Percentiles rank a stretch among this genome's conserved stretches.
phyloP scores from a whole-genome alignment of 2,113 vertebrate species.

The Cichladusa arquata region DNA sequence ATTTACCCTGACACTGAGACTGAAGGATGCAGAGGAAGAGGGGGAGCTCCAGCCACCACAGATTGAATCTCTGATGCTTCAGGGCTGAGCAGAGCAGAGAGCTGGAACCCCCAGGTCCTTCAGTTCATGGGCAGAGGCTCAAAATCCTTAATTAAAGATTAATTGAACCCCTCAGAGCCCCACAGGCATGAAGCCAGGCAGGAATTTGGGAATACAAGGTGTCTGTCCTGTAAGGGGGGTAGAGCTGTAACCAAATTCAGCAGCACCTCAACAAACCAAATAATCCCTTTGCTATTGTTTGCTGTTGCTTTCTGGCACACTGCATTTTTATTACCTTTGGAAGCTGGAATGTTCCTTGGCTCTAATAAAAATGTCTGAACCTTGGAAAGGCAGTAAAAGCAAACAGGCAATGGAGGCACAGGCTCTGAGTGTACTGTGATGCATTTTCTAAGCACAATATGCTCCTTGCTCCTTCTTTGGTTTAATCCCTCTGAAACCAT shows the following conservation, averaged over 20 bases:
- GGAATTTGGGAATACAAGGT: neutral
- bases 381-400: neutral
- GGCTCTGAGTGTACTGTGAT: neutral
- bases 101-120: neutral
- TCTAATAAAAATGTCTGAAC: neutral
- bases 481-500: neutral
- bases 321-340: neutral
- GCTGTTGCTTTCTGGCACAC: neutral
- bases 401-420: neutral
- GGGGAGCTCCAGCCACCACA: rapidly evolving
- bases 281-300: neutral
- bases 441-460: neutral
- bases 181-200: neutral
- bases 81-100: neutral
- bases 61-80: neutral
- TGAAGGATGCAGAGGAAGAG: neutral
- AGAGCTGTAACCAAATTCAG: neutral
- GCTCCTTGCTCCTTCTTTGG: neutral
- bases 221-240: neutral
- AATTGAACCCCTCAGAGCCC: neutral
- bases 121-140: neutral
- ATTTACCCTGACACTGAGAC: neutral
- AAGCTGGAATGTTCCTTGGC: constrained; percentile 21
- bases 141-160: neutral
- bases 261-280: neutral